Base-by-base conservation (phyloP, 2,113 vertebrate species). In the Haplotaxodon microlepis region DNA sequence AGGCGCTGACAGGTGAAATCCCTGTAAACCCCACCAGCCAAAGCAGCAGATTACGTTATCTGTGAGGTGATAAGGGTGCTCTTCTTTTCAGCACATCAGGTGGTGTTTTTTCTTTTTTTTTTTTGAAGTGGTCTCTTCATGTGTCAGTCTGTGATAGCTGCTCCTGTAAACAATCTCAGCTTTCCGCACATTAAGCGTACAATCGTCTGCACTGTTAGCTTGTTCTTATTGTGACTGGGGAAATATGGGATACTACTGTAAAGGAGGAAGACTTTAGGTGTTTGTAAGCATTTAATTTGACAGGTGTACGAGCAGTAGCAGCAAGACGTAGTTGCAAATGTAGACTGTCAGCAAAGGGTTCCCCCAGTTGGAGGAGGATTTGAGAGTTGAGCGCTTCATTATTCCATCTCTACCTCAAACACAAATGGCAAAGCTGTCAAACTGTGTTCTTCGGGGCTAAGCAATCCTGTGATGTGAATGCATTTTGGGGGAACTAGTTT, bases 351-450 rank as follows among this genome's bases (percentile, higher is more conserved):
- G 57, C 59, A 14, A 40, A 24, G 36, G 73, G 36, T 45, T 86
- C 61, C n/a, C 83, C 81, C 61, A n/a, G 81, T 3, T 59, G 47
- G 17, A 59, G 29, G 50, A 78, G 21, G 50, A 54, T 76, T 51
- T 87, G 40, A 83, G 89, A 86, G 76, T 81, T 88, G 86, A 90
- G 57, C 54, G 16, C 78, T 79, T 88, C 78, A 82, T 89, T 84
- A 83, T 85, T 82, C 83, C 69, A 84, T 83, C 90, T 86, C 47
- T n/a, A 40, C 71, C 31, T 85, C 81, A 81, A 84, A 89, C 82
- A 61, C 59, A 16, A 78, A 29, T 19, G 11, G 78, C 79, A 82
- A 73, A 87, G 53, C 86, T 88, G 88, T 89, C 86, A 88, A 34
- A 61, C 31, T 47, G 83, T 76, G 50, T 86, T 63, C 66, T 82